Base-by-base conservation (phyloP, 2,888 invertebrate species). In the Girardia tigrina region DNA sequence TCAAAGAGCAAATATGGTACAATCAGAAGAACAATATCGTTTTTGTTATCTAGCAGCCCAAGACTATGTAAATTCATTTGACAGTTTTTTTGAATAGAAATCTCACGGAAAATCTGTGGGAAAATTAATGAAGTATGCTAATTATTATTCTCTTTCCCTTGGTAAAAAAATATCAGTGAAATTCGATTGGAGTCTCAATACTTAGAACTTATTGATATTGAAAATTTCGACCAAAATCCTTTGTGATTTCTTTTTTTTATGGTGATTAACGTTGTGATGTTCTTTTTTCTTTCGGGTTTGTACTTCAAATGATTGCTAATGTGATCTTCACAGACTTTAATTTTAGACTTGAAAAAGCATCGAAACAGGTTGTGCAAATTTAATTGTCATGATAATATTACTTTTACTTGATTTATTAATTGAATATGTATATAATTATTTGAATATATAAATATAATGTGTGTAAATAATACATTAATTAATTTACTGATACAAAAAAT, bases 11-110 rank as follows among this genome's bases (percentile, higher is more conserved):
- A 56, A 56, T 56, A 56, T 56, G 56, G 56, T 56, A 2, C 56
- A 56, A 56, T 56, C 56, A 56, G 56, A 56, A n/a, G 56, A 56
- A 56, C 56, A 56, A 16, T 56, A 56, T 56, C 56, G 56, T n/a
- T 56, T 56, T 56, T 56, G 56, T 56, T 56, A 56, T 56, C 23
- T 56, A 56, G 56, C 56, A 6, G 56, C 56, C 56, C 56, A 56
- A 56, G 56, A 56, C 23, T 56, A 56, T 56, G 56, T 56, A 56
- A 56, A 56, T 56, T 56, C 56, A n/a, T 56, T 56, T n/a, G 56
- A 56, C 23, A 56, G n/a, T 56, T 56, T 56, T 56, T 56, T 56
- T 56, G 56, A 56, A 56, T 56, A 56, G n/a, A n/a, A n/a, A 56
- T 56, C 23, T 4, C 36, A 12, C 36, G 36, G 16, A 36, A n/a